These are phyloP conservation scores for Megaustenia siamemsis DNA, from an alignment of 2,888 invertebrate genomes.

Conservation along the genomic window DNA sequence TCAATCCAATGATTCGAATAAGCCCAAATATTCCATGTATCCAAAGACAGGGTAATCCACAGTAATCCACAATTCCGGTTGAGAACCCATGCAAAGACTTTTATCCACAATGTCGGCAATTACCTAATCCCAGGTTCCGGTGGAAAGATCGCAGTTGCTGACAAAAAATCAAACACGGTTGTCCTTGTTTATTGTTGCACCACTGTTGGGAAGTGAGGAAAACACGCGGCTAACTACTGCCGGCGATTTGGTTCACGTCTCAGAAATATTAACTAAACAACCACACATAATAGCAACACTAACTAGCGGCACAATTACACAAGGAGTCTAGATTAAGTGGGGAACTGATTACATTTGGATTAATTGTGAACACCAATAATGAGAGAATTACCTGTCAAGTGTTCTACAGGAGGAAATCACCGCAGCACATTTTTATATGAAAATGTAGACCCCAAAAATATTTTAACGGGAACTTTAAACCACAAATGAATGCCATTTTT, in stretches of 20 bases:
- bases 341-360: too few species aligned
- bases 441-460: too few species aligned
- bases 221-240: neutral
- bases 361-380: too few species aligned
- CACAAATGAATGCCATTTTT: too few species aligned
- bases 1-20: neutral
- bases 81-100: constrained; percentile 9
- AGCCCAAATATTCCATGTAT: constrained; percentile 27
- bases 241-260: neutral
- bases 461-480: too few species aligned
- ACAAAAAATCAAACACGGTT: neutral
- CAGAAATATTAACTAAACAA: neutral
- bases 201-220: neutral
- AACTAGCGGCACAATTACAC: neutral
- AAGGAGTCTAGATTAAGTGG: neutral
- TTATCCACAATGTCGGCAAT: neutral
- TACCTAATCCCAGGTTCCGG: neutral
- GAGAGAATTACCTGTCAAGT: too few species aligned
- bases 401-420: too few species aligned
- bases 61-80: constrained; percentile 18
- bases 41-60: constrained; percentile 25
- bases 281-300: neutral
- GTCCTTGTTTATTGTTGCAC: neutral
- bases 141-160: neutral
- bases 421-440: too few species aligned